Evolutionary conservation across 2,113 vertebrate genomes (phyloP).

Genomic region (Forbesichthys agassizii): DNA sequence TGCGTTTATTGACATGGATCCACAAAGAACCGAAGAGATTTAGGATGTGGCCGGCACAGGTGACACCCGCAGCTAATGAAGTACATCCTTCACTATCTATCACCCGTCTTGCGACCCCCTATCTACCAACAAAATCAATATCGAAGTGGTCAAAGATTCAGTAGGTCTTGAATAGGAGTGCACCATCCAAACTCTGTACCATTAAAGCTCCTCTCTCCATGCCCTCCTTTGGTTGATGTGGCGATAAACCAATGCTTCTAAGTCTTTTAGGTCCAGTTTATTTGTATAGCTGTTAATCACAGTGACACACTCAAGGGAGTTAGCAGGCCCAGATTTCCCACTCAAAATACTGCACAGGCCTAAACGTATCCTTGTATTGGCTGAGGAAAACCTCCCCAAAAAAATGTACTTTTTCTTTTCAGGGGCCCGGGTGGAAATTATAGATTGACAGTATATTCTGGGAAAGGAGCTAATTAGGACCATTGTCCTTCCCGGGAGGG

Average conservation of each 20-base stretch:
- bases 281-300: no score
- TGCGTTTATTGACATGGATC: slow-evolving; percentile 41
- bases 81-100: slow-evolving; percentile 67
- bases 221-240: slow-evolving; percentile 20
- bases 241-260: slow-evolving; percentile 35
- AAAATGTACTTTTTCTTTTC: no score
- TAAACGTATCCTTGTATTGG: no score
- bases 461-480: no score
- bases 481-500: no score
- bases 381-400: no score
- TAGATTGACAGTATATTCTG: no score
- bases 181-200: slow-evolving; percentile 54
- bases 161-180: slow-evolving; percentile 50
- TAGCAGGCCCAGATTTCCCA: no score
- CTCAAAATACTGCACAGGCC: no score
- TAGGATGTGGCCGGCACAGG: slow-evolving; percentile 31
- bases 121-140: slow-evolving; percentile 68
- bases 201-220: slow-evolving; percentile 49
- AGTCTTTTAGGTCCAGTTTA: neutral
- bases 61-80: slow-evolving; percentile 64
- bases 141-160: slow-evolving; percentile 67
- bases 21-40: slow-evolving; percentile 53
- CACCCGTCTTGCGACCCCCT: slow-evolving; percentile 53
- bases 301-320: no score
- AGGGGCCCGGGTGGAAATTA: no score